Conservation (phyloP, 2,888 invertebrate species). For the Homarus gammarus region DNA sequence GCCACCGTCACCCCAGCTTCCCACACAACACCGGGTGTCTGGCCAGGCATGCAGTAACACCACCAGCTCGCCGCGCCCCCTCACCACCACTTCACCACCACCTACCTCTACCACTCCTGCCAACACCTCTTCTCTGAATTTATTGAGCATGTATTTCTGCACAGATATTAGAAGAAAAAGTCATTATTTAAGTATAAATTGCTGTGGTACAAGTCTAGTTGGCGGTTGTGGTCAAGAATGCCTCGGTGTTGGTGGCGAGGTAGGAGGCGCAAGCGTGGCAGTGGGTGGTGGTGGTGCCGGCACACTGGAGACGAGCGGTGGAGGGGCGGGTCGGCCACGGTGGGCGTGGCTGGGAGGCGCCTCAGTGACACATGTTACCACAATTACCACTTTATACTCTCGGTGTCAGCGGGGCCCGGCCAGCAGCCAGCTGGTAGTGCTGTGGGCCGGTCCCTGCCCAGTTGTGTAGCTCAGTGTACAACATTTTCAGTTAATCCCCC, state of each 20-base stretch:
- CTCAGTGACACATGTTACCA: slow-evolving; percentile 39
- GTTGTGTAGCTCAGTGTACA: slow-evolving; percentile 72
- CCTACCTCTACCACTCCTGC: slow-evolving; percentile 45
- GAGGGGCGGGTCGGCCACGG: slow-evolving; percentile 54
- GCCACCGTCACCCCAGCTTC: slow-evolving; percentile 47
- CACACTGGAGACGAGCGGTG: slow-evolving; percentile 37
- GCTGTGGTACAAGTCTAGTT: slow-evolving; percentile 32
- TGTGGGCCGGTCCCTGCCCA: slow-evolving; percentile 44
- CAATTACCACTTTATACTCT: slow-evolving; percentile 56
- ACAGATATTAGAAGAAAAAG: slow-evolving; percentile 6
- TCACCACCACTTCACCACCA: slow-evolving; percentile 49
- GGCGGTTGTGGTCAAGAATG: slow-evolving; percentile 24
- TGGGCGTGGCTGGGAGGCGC: slow-evolving; percentile 56
- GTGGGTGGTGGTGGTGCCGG: slow-evolving; percentile 37
- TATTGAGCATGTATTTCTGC: slow-evolving; percentile 27
- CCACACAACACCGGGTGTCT: slow-evolving; percentile 55
- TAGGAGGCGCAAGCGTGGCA: slow-evolving; percentile 17
- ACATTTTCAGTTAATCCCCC: slow-evolving; percentile 67
- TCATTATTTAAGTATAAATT: neutral
- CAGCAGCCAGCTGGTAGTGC: slow-evolving; percentile 35
- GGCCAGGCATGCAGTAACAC: slow-evolving; percentile 45
- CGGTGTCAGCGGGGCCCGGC: slow-evolving; percentile 53
- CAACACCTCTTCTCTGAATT: slow-evolving; percentile 20
- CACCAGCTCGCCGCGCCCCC: slow-evolving; percentile 41
- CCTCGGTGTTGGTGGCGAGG: slow-evolving; percentile 44